A percentile compares a stretch with the other conserved stretches of the same genome.
These are phyloP conservation scores for Allophyes oxyacanthae DNA, from an alignment of 2,888 invertebrate genomes.

Conservation along the genomic window DNA sequence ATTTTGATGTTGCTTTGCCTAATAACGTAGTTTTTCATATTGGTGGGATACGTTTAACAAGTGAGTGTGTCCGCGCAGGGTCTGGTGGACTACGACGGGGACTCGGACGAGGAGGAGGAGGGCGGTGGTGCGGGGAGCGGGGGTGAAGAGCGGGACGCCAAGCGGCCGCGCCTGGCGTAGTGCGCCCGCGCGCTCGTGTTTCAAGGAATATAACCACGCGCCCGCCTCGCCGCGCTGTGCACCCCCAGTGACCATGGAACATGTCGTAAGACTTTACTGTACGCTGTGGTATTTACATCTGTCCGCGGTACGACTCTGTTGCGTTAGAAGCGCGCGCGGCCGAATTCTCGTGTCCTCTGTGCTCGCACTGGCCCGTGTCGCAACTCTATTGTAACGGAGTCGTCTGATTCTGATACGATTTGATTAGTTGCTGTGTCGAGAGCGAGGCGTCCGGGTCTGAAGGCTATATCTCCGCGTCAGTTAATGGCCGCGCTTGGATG, in stretches of 20 bases:
- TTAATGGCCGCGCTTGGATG: conserved; percentile 17
- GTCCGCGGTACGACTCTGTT: conserved; percentile 38
- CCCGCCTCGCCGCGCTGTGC: conserved; percentile 72
- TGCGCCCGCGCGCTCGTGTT: conserved; percentile 64
- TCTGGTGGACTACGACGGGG: conserved; percentile 98
- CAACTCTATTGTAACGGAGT: conserved; percentile 24
- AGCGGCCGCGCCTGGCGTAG: conserved; percentile 94
- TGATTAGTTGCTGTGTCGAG: conserved; percentile 18
- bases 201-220: conserved; percentile 81
- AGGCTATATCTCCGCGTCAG: conserved; percentile 14
- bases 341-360: background rate
- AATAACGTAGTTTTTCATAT: conserved; percentile 17
- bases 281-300: conserved; percentile 48
- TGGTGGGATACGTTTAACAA: conserved; percentile 12
- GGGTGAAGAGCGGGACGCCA: conserved; percentile 89
- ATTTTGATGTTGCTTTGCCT: conserved; percentile 33
- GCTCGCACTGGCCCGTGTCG: background rate
- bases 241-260: conserved; percentile 64
- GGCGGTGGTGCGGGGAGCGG: conserved; percentile 63
- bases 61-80: conserved; percentile 88
- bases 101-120: conserved; percentile 98
- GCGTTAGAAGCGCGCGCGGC: conserved; percentile 3
- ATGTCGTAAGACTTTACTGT: conserved; percentile 56
- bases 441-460: conserved; percentile 21
- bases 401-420: conserved; percentile 14